These are phyloP conservation scores for Lasioglossum morio DNA, from an alignment of 2,888 invertebrate genomes.

Conservation along the genomic window DNA sequence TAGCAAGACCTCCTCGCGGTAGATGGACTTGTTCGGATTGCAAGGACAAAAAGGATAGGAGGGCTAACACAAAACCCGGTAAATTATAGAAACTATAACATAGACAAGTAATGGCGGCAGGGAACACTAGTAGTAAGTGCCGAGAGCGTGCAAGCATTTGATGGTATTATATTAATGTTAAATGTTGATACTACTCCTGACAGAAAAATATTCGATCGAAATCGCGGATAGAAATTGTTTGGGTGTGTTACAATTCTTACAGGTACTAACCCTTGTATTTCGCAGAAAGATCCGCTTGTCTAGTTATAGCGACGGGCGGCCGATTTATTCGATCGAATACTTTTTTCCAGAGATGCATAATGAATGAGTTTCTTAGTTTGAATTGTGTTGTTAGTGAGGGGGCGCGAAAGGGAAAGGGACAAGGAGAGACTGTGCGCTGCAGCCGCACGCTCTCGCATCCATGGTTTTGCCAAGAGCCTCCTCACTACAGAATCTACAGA, in stretches of 20 bases:
- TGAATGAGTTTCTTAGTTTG: slow-evolving; percentile 74
- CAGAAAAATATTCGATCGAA: not conserved
- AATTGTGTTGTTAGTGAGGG: slow-evolving; percentile 82
- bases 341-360: slow-evolving; percentile 21
- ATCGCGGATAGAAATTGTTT: not conserved
- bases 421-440: slow-evolving; percentile 88
- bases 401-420: slow-evolving; percentile 85
- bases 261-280: too few relatives aligned
- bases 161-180: slow-evolving; percentile 33
- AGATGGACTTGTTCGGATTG: slow-evolving; percentile 88
- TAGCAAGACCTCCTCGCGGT: slow-evolving; percentile 87
- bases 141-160: not conserved
- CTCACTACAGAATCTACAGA: slow-evolving; percentile 84
- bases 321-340: not conserved
- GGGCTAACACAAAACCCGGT: slow-evolving; percentile 78
- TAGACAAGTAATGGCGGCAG: not conserved
- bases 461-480: slow-evolving; percentile 88
- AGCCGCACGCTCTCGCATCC: slow-evolving; percentile 88
- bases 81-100: slow-evolving; percentile 53
- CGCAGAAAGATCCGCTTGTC: too few relatives aligned
- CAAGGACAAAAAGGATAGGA: slow-evolving; percentile 81
- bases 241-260: not conserved
- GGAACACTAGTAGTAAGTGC: slow-evolving; percentile 10
- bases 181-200: slow-evolving; percentile 22
- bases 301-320: not conserved